Evolutionary conservation across 37 sponge, comb jelly and placozoan species (phyloP).

Genomic region (Amphimedon queenslandica): DNA sequence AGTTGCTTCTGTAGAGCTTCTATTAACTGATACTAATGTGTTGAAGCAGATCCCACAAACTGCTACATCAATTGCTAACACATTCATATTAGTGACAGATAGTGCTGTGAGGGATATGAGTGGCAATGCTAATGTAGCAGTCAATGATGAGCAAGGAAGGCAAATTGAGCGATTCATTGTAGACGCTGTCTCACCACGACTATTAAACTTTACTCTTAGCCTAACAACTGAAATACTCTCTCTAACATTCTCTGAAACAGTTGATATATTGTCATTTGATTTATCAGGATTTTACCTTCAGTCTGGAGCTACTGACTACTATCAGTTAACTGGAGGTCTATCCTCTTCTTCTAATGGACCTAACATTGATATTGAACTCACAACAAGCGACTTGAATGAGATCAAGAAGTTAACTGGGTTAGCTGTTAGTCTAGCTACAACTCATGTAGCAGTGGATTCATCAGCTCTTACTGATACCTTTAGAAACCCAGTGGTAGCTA

Average conservation of each 20-base stretch:
- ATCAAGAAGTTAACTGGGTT: conserved; percentile 53
- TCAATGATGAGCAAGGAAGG: conserved; percentile 23
- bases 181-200: conserved; percentile 56
- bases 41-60: conserved; percentile 51
- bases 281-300: conserved; percentile 43
- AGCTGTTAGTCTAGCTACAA: conserved; percentile 31
- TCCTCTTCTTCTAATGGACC: conserved; percentile 10
- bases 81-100: conserved; percentile 55
- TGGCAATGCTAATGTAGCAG: conserved; percentile 43
- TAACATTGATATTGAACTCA: conserved; percentile 39
- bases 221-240: conserved; percentile 52
- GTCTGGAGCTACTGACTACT: background rate
- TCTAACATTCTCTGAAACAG: conserved; percentile 80
- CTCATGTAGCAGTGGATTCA: conserved; percentile 49
- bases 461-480: conserved; percentile 58
- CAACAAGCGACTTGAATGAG: conserved; percentile 69
- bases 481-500: conserved; percentile 36
- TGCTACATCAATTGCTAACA: conserved; percentile 54
- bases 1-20: conserved; percentile 31
- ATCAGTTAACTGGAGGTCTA: conserved; percentile 70
- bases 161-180: conserved; percentile 18
- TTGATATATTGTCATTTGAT: conserved; percentile 56
- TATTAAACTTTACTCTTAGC: conserved; percentile 50
- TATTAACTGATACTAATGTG: conserved; percentile 38
- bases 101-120: conserved; percentile 64